Conservation (phyloP, 1,140 invertebrate species). For the Papilio machaon region DNA sequence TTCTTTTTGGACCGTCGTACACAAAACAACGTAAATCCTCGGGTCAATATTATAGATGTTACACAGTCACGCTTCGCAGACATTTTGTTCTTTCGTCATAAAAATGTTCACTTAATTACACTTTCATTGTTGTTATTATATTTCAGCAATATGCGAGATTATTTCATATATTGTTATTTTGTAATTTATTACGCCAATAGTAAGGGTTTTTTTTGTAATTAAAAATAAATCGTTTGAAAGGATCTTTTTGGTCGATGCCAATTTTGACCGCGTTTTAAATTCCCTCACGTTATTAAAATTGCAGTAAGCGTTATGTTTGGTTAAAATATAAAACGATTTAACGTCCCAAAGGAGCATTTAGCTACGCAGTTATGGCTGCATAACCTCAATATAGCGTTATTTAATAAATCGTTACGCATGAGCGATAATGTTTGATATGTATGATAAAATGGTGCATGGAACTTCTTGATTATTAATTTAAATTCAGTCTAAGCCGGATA, state of each 20-base stretch:
- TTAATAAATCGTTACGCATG: slow-evolving; percentile 13
- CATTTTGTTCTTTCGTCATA: too few relatives aligned
- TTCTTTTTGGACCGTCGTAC: too few relatives aligned
- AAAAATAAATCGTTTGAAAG: not conserved
- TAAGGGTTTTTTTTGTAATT: too few relatives aligned
- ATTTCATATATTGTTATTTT: too few relatives aligned
- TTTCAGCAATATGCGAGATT: too few relatives aligned
- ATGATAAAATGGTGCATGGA: not conserved
- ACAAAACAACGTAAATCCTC: too few relatives aligned
- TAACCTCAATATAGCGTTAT: slow-evolving; percentile 6
- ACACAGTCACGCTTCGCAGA: too few relatives aligned
- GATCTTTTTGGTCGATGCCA: not conserved
- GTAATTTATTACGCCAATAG: too few relatives aligned
- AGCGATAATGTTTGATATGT: not conserved
- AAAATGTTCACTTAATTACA: too few relatives aligned
- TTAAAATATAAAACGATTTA: slow-evolving; percentile 34
- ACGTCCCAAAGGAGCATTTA: slow-evolving; percentile 34
- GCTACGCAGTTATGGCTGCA: slow-evolving; percentile 22
- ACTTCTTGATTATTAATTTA: not conserved
- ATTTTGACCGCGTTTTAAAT: slow-evolving; percentile 12
- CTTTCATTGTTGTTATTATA: too few relatives aligned
- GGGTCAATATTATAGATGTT: too few relatives aligned
- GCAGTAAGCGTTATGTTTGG: not conserved
- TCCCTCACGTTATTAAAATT: slow-evolving; percentile 32
- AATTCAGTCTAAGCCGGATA: not conserved